phyloP scores from a whole-genome alignment of 2,888 invertebrate genomes.

The Cephus nigrinus region DNA sequence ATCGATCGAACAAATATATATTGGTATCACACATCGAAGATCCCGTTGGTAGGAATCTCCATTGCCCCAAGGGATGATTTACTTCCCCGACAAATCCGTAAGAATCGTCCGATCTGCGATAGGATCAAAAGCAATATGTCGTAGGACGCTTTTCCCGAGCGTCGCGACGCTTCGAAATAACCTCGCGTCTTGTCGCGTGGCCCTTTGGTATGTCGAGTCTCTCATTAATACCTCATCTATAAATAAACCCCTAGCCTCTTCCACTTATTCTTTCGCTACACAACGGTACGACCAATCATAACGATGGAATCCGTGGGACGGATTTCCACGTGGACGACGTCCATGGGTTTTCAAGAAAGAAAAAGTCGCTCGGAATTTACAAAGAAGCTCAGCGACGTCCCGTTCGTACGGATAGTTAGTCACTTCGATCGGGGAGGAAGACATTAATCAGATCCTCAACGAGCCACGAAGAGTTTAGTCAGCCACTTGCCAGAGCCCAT shows the following conservation, averaged over 20 bases:
- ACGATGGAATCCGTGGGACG: constrained; percentile 16
- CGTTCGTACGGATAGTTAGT: neutral
- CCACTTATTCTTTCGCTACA: constrained; percentile 19
- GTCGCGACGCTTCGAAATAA: constrained; percentile 19
- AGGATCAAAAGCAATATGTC: no score
- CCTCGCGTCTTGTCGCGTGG: constrained; percentile 22
- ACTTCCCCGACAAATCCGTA: no score
- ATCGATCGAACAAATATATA: no score
- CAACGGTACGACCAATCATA: constrained; percentile 17
- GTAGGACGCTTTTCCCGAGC: no score
- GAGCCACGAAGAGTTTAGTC: no score
- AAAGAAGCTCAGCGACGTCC: neutral
- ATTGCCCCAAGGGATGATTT: no score
- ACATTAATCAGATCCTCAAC: no score
- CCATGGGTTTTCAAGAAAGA: neutral
- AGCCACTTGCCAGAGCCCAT: no score
- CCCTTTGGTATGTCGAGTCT: constrained; percentile 20
- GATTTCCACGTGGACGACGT: neutral
- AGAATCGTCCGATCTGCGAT: no score
- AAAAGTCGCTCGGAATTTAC: neutral
- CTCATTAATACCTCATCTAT: constrained; percentile 24
- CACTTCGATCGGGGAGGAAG: neutral
- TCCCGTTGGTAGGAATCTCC: no score
- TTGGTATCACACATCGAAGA: no score
- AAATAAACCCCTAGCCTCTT: constrained; percentile 19